These are phyloP conservation scores for Drosophila nigritarsus DNA, from an alignment of 2,888 invertebrate genomes.

Conservation along the genomic window DNA sequence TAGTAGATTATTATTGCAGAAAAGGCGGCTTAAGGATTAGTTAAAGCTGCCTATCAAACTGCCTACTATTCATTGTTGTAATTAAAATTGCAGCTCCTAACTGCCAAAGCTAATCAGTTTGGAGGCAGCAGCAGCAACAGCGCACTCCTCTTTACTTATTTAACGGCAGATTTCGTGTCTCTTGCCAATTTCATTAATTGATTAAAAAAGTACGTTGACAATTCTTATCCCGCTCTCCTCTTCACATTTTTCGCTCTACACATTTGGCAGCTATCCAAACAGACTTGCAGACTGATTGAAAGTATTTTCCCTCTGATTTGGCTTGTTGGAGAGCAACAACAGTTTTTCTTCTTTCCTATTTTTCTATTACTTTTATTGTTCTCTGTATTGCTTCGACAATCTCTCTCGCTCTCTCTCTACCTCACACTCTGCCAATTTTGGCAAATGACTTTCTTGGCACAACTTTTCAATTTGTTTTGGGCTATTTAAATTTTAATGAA, in stretches of 20 bases:
- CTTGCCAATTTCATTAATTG: slow-evolving; percentile 60
- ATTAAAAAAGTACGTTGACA: slow-evolving; percentile 57
- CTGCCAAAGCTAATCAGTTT: slow-evolving; percentile 32
- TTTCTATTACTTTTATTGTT: slow-evolving; percentile 22
- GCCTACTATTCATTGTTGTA: slow-evolving; percentile 16
- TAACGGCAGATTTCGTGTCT: slow-evolving; percentile 48
- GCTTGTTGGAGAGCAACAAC: slow-evolving; percentile 31
- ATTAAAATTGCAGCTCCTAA: slow-evolving; percentile 58
- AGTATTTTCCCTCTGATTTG: slow-evolving; percentile 44
- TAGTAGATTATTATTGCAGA: slow-evolving; percentile 33
- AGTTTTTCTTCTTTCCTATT: slow-evolving; percentile 11
- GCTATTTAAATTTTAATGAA: slow-evolving; percentile 72
- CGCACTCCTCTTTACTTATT: slow-evolving; percentile 52
- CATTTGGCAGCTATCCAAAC: slow-evolving; percentile 54
- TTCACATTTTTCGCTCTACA: not conserved
- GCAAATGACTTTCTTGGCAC: slow-evolving; percentile 76
- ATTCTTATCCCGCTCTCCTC: slow-evolving; percentile 11
- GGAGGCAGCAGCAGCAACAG: not conserved
- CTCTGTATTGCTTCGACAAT: slow-evolving; percentile 8
- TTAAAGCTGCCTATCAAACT: not conserved
- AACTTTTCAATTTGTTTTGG: slow-evolving; percentile 60
- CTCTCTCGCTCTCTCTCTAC: not conserved
- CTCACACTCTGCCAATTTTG: slow-evolving; percentile 57
- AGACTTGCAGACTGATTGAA: slow-evolving; percentile 67
- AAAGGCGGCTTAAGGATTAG: slow-evolving; percentile 58